These are phyloP conservation scores for Caerostris darwini DNA, from an alignment of 1,140 invertebrate species.

Conservation along the genomic window DNA sequence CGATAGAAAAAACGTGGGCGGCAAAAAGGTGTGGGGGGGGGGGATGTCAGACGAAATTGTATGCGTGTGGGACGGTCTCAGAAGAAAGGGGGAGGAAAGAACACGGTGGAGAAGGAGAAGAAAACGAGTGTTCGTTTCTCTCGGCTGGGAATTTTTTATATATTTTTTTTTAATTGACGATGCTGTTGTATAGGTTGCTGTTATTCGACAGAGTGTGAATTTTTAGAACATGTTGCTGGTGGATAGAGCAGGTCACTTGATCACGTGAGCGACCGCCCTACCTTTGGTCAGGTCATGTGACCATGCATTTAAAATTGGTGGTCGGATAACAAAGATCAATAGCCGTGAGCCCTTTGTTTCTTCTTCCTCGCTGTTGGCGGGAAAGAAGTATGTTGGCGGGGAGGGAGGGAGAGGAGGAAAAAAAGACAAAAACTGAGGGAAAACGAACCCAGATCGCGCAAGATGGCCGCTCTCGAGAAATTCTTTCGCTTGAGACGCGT, in stretches of 20 bases:
- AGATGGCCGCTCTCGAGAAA: conserved; percentile 65
- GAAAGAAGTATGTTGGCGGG: background rate
- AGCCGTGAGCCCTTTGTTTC: conserved; percentile 73
- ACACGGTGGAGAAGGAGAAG: background rate
- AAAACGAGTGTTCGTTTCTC: conserved; percentile 38
- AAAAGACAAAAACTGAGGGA: conserved; percentile 49
- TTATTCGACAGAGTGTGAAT: conserved; percentile 20
- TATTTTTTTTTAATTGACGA: conserved; percentile 55
- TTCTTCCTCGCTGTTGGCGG: conserved; percentile 31
- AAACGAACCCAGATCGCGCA: conserved; percentile 67
- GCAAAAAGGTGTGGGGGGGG: conserved; percentile 11
- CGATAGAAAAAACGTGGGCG: conserved; percentile 71
- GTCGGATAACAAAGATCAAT: conserved; percentile 74
- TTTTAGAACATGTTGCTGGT: conserved; percentile 48
- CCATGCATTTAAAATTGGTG: conserved; percentile 71
- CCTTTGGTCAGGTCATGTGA: conserved; percentile 68
- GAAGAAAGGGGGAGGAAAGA: background rate
- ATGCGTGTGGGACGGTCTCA: background rate
- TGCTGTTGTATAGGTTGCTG: conserved; percentile 24
- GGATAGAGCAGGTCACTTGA: conserved; percentile 38
- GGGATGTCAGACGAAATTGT: background rate
- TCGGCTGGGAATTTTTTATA: background rate
- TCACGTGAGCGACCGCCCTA: conserved; percentile 55
- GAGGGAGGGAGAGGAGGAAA: conserved; percentile 33
- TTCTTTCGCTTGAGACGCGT: conserved; percentile 32